These are phyloP conservation scores for Chascanopsetta lugubris DNA, from an alignment of 2,113 vertebrate genomes.

Conservation along the genomic window DNA sequence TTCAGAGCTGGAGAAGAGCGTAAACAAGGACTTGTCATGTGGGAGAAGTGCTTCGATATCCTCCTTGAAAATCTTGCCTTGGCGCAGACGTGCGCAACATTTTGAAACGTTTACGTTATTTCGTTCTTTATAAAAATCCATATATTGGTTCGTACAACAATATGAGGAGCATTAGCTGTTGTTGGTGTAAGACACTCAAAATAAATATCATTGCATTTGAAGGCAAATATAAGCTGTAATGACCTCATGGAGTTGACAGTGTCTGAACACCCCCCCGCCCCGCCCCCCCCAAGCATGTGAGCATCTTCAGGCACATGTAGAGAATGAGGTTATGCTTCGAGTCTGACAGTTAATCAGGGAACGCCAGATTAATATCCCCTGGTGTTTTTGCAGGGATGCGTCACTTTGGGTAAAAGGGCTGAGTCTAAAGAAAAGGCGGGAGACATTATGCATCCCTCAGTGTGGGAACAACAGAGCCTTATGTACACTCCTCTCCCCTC, in stretches of 20 bases:
- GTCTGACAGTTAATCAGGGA: slow-evolving; percentile 26
- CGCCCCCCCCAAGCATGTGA: not conserved
- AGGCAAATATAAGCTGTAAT: not conserved
- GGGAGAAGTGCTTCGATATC: slow-evolving; percentile 1
- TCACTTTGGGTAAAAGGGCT: slow-evolving; percentile 35
- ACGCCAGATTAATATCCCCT: slow-evolving; percentile 22
- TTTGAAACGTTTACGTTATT: not conserved
- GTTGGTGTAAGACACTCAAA: too few relatives aligned
- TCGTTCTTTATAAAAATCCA: too few relatives aligned
- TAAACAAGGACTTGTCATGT: slow-evolving; percentile 19
- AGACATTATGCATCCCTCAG: slow-evolving; percentile 14
- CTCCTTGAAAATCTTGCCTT: not conserved
- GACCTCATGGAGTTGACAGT: not conserved
- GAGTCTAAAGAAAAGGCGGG: slow-evolving; percentile 17
- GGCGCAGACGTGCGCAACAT: not conserved
- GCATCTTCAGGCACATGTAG: not conserved
- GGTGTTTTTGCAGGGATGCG: slow-evolving; percentile 40
- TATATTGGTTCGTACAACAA: too few relatives aligned
- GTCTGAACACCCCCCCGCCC: not conserved
- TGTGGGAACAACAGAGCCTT: slow-evolving; percentile 40
- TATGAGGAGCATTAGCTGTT: too few relatives aligned
- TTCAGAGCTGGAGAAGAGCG: slow-evolving; percentile 6
- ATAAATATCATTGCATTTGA: not conserved
- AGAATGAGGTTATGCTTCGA: not conserved
- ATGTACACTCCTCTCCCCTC: slow-evolving; percentile 28